Evolutionary conservation across 2,797 vertebrate genomes (phyloP).

Genomic region (Amazona ochrocephala): DNA sequence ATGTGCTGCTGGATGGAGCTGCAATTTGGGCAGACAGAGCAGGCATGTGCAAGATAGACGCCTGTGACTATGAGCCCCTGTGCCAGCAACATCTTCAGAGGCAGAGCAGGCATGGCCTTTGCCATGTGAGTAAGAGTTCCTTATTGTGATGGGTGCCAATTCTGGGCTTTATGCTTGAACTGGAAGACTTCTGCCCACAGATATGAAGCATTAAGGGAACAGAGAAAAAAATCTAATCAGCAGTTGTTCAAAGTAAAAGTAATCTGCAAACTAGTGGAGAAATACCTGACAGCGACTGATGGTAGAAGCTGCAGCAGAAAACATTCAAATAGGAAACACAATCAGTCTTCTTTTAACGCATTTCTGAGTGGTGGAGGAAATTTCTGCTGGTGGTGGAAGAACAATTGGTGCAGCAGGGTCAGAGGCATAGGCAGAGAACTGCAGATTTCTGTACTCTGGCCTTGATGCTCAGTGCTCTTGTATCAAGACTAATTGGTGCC

Average conservation of each 20-base stretch:
- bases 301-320: neutral
- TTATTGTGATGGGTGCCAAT: neutral
- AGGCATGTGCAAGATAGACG: neutral
- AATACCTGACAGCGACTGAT: neutral
- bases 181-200: neutral
- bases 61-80: neutral
- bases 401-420: neutral
- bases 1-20: neutral
- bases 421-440: neutral
- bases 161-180: neutral
- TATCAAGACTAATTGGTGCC: neutral
- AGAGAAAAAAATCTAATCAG: neutral
- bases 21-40: neutral
- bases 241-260: neutral
- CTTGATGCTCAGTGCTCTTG: neutral
- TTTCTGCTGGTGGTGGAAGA: neutral
- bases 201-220: neutral
- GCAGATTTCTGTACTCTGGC: neutral
- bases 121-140: neutral
- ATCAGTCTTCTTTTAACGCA: neutral
- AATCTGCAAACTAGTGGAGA: neutral
- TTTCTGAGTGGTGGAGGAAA: neutral
- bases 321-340: neutral
- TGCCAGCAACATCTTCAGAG: fast-evolving
- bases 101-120: neutral